Conservation (phyloP, 2,113 vertebrate species). For the Numenius arquata region DNA sequence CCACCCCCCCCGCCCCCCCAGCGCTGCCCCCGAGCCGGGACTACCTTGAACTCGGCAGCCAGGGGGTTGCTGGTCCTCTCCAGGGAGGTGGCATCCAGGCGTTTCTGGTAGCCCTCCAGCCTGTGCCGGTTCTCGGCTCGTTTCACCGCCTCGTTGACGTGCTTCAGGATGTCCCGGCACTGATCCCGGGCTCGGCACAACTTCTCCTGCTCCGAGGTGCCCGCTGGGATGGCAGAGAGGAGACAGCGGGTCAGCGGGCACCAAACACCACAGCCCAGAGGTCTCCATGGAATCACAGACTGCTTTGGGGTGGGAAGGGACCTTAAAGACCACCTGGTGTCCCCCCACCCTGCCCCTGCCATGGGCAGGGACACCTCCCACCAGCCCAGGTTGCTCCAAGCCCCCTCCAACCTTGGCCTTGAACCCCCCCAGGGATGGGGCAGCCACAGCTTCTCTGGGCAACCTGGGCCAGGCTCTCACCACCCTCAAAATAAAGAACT, state of each 20-base stretch:
- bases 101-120: conserved; percentile 86
- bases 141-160: conserved; percentile 87
- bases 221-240: not conserved
- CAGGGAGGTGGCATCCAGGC: conserved; percentile 81
- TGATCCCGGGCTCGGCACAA: conserved; percentile 83
- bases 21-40: rapidly evolving
- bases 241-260: rapidly evolving
- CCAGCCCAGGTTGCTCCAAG: too few species aligned
- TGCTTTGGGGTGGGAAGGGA: too few species aligned
- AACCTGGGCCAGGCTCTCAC: too few species aligned
- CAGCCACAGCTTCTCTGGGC: too few species aligned
- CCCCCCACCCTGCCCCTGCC: too few species aligned
- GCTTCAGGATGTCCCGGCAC: conserved; percentile 86
- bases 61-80: conserved; percentile 79
- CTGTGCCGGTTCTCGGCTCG: conserved; percentile 85
- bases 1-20: rapidly evolving
- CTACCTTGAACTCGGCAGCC: conserved; percentile 87
- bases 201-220: conserved; percentile 77
- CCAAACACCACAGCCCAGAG: not conserved
- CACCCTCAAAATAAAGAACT: too few species aligned
- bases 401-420: too few species aligned
- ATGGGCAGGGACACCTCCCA: too few species aligned
- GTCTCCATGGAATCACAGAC: not conserved
- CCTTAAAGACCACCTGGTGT: too few species aligned
- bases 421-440: too few species aligned